Base-by-base conservation (phyloP, 2,797 vertebrate genomes). In the Yasuhikotakia modesta region DNA sequence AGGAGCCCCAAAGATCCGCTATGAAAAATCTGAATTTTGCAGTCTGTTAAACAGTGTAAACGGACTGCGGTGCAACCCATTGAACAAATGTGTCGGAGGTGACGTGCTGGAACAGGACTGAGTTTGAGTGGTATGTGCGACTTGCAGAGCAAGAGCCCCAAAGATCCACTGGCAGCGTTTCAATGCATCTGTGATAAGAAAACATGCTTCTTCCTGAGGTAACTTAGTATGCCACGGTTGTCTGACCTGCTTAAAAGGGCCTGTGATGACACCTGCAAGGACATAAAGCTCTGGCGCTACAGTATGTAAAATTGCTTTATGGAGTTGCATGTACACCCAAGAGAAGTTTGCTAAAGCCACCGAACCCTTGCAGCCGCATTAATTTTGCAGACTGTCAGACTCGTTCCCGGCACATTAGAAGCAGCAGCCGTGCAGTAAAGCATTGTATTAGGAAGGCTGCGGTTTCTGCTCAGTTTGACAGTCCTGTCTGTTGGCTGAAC, bases 71-170 rank as follows among this genome's bases (percentile, higher is more conserved):
- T 58, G 53, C 63, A 70, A 39, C 50, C 70, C 32, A 35, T 13
- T 68, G 48, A 57, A 65, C 46, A 6, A 67, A 67, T 72, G 53
- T 64, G 24, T 76, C 45, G 39, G 63, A 57, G 46, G 48, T 72
- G 79, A 43, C 91, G 81, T 88, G 93, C 90, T 91, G 85, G 80
- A 91, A 87, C 92, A 92, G 85, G 91, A 91, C 87, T 84, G 58
- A 80, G 79, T 83, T 79, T 78, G 85, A 82, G 57, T 87, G 92
- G 92, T 91, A 92, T 93, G 90, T 85, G 87, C 68, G 3, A 12
- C 83, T 67, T 52, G 22, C 50, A 45, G 81, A 82, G 39, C 39
- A 43, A 43, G 39, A 43, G 81, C 81, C 79, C 58, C 57, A 0
- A 73, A 78, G 72, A 64, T 76, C 78, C 87, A 43, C 65, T 88